phyloP scores from a whole-genome alignment of 1,140 invertebrate genomes.

The Drosophila varians region DNA sequence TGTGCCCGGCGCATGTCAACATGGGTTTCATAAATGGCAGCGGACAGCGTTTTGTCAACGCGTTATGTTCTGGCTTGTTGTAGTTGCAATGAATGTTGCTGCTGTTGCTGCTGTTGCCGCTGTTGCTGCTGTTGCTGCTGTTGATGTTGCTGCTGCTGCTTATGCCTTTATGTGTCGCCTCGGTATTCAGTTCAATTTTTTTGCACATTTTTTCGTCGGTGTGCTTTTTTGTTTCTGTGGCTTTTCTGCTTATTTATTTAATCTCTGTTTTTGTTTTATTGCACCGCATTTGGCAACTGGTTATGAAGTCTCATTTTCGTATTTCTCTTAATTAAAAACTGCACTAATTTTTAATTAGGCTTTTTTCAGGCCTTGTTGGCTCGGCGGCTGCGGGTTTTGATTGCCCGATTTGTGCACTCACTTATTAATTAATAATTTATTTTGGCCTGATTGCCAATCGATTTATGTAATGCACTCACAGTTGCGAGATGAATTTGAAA shows the following conservation, averaged over 20 bases:
- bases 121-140: conserved; percentile 8
- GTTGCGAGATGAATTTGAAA: conserved; percentile 2
- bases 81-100: conserved; percentile 10
- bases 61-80: conserved; percentile 63
- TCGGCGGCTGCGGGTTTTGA: conserved; percentile 3
- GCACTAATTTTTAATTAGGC: conserved; percentile 78
- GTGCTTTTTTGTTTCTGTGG: conserved; percentile 19
- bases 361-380: conserved; percentile 38
- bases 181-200: conserved; percentile 79
- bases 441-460: conserved; percentile 27
- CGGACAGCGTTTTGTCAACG: conserved; percentile 72
- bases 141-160: conserved; percentile 65
- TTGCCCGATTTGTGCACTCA: conserved; percentile 29
- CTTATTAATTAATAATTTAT: conserved; percentile 53
- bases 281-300: conserved; percentile 73
- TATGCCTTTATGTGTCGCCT: conserved; percentile 74
- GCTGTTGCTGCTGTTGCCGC: not conserved
- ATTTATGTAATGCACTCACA: conserved; percentile 28
- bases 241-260: conserved; percentile 42
- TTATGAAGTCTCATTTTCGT: conserved; percentile 79
- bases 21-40: conserved; percentile 80
- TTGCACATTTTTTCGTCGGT: conserved; percentile 41
- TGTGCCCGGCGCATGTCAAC: conserved; percentile 77
- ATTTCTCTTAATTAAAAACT: conserved; percentile 80
- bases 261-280: conserved; percentile 48